Conservation (phyloP, 2,113 vertebrate genomes). For the Sinocyclocheilus anophthalmus region DNA sequence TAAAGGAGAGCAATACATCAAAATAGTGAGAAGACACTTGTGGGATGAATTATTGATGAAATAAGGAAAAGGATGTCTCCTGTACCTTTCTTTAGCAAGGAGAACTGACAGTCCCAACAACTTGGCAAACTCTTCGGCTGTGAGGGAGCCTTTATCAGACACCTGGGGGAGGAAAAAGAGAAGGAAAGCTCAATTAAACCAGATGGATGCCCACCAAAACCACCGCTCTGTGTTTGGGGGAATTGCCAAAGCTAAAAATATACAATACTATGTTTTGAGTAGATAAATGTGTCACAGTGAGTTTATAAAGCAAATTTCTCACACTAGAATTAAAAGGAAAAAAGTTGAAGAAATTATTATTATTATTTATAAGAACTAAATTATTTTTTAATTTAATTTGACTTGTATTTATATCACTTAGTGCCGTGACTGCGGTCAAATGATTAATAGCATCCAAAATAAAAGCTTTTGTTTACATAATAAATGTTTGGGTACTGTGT, state of each 20-base stretch:
- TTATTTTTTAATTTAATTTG: neutral
- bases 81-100: conserved; percentile 93
- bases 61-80: neutral
- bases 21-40: neutral
- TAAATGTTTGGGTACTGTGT: no score
- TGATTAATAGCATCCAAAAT: no score
- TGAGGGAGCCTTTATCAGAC: conserved; percentile 93
- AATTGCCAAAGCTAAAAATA: neutral
- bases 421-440: no score
- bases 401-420: neutral
- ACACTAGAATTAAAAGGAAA: neutral
- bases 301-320: neutral
- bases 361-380: no score
- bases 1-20: neutral
- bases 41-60: neutral
- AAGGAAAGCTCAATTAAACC: neutral
- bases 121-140: conserved; percentile 96
- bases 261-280: neutral
- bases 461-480: no score
- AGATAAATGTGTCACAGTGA: neutral
- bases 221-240: neutral
- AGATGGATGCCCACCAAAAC: neutral
- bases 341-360: neutral
- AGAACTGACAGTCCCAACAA: conserved; percentile 96
- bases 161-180: conserved; percentile 75